Conservation (phyloP, 1,140 invertebrate species). For the Eciton burchellii region DNA sequence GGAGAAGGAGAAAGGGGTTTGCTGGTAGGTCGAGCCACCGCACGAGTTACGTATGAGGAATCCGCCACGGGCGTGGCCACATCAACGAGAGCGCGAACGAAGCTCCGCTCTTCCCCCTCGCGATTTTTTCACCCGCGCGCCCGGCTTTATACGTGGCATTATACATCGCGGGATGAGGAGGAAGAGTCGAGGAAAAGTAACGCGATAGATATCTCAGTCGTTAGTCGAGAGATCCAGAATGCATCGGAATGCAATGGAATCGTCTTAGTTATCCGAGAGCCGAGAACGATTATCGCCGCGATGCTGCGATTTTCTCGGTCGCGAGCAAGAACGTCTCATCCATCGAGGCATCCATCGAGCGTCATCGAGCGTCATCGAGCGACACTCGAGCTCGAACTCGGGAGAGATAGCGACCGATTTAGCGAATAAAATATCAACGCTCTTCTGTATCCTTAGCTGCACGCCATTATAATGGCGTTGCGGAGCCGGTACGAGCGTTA, state of each 20-base stretch:
- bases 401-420: no score
- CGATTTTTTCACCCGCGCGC: constrained; percentile 68
- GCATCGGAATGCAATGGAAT: no score
- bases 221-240: neutral
- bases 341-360: no score
- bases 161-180: neutral
- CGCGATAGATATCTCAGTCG: constrained; percentile 17
- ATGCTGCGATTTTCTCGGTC: no score
- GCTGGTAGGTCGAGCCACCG: constrained; percentile 85
- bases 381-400: no score
- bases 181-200: neutral
- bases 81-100: constrained; percentile 79
- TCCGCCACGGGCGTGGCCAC: constrained; percentile 85
- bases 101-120: constrained; percentile 74
- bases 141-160: constrained; percentile 32
- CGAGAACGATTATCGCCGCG: no score
- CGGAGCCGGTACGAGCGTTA: neutral
- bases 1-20: constrained; percentile 76
- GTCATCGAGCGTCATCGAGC: neutral
- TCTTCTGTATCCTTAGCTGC: neutral
- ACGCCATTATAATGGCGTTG: neutral
- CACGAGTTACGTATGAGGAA: constrained; percentile 86
- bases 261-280: no score
- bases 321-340: no score
- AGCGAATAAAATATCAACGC: neutral